phyloP scores from a whole-genome alignment of 2,113 vertebrate genomes.

The Tichodroma muraria region DNA sequence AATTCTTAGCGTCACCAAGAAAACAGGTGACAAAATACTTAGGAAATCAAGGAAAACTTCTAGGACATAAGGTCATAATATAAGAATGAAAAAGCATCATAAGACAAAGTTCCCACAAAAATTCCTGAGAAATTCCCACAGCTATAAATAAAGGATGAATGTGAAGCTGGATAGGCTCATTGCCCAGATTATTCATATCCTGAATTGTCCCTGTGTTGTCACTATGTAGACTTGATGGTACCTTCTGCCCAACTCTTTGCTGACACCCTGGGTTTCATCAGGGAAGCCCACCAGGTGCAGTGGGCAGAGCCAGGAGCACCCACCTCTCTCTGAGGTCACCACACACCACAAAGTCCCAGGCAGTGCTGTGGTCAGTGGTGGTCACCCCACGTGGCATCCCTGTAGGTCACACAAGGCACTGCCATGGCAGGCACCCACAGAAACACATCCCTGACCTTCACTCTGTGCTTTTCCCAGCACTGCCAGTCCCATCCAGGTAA shows the following conservation, averaged over 20 bases:
- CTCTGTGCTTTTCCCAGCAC: background rate
- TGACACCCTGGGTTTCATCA: background rate
- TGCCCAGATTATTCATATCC: background rate
- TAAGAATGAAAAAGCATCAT: background rate
- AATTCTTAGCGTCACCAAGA: background rate
- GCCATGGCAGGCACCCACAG: background rate
- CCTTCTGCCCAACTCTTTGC: background rate
- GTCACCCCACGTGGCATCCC: rapidly evolving
- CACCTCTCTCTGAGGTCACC: background rate
- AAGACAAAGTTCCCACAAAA: no score
- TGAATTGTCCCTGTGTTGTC: background rate
- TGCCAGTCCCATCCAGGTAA: background rate
- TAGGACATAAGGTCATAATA: background rate
- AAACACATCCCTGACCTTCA: background rate
- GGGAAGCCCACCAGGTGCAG: background rate
- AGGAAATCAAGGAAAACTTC: background rate
- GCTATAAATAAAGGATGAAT: background rate
- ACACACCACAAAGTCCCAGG: background rate
- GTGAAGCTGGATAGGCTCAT: background rate
- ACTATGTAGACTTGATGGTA: background rate
- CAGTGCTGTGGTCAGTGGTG: background rate
- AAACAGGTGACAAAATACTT: background rate
- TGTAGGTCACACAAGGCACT: background rate
- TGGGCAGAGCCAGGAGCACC: background rate
- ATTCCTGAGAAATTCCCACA: background rate